These are phyloP conservation scores for Leptopilina myrica DNA, from an alignment of 2,888 invertebrate species.

Conservation along the genomic window DNA sequence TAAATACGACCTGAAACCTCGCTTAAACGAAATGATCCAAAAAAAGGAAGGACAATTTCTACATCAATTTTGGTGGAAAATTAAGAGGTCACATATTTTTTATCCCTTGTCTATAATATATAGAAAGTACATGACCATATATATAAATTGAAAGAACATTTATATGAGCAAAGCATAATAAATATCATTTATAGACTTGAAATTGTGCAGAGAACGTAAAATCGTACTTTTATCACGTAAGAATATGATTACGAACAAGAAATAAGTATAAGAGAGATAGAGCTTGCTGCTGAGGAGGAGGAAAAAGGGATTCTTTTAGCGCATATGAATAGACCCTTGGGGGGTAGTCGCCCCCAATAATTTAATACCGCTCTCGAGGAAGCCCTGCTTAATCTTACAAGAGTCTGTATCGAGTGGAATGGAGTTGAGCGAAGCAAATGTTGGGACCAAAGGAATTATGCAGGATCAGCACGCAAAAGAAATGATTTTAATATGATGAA, in stretches of 20 bases:
- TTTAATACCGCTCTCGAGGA: conserved; percentile 67
- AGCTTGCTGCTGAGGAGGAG: conserved; percentile 42
- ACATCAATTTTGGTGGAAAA: too few species aligned
- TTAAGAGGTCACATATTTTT: too few species aligned
- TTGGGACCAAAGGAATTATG: conserved; percentile 53
- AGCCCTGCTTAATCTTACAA: conserved; percentile 61
- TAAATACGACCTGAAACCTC: too few species aligned
- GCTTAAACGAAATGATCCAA: too few species aligned
- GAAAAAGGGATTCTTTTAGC: conserved; percentile 58
- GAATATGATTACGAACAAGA: conserved; percentile 37
- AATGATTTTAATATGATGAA: conserved; percentile 58
- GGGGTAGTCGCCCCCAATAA: conserved; percentile 63
- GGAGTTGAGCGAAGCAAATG: conserved; percentile 53
- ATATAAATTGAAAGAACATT: conserved; percentile 6
- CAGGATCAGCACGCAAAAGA: conserved; percentile 50
- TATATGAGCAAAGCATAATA: conserved; percentile 2
- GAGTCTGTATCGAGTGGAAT: conserved; percentile 60
- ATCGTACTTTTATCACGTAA: conserved; percentile 36
- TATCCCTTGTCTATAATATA: too few species aligned
- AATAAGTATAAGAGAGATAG: conserved; percentile 17
- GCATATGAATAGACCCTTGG: conserved; percentile 65
- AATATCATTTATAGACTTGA: conserved; percentile 21
- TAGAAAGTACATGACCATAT: neutral
- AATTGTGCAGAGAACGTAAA: conserved; percentile 32
- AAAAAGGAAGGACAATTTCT: too few species aligned